These are phyloP conservation scores for Archaeoteleia sp. DNA, from an alignment of 2,888 invertebrate species.

Conservation along the genomic window DNA sequence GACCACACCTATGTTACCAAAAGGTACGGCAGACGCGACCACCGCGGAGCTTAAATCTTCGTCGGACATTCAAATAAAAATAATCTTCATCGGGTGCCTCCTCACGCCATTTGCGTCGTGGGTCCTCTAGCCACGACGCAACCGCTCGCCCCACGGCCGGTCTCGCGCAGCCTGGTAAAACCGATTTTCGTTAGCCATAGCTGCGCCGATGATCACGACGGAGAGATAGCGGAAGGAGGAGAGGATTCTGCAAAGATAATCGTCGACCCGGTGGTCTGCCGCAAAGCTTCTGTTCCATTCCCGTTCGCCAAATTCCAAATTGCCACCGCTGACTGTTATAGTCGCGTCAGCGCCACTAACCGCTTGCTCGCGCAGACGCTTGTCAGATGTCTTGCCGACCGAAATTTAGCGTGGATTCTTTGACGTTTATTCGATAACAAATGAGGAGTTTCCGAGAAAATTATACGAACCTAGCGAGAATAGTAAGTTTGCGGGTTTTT, in stretches of 20 bases:
- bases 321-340: conserved; percentile 68
- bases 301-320: conserved; percentile 59
- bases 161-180: conserved; percentile 19
- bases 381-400: too few species aligned
- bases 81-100: conserved; percentile 53
- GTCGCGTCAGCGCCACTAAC: conserved; percentile 62
- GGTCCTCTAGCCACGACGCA: conserved; percentile 6
- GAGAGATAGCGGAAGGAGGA: conserved; percentile 50
- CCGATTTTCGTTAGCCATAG: conserved; percentile 40
- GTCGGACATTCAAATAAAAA: conserved; percentile 56
- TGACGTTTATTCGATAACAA: too few species aligned
- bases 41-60: conserved; percentile 59
- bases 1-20: conserved; percentile 71
- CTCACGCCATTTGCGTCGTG: conserved; percentile 38
- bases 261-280: conserved; percentile 62
- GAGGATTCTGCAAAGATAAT: conserved; percentile 57
- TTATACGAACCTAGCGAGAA: too few species aligned
- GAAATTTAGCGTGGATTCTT: too few species aligned
- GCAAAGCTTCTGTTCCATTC: conserved; percentile 51
- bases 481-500: too few species aligned
- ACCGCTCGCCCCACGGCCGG: not conserved
- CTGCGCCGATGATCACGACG: conserved; percentile 40
- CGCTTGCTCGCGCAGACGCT: too few species aligned
- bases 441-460: too few species aligned
- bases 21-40: conserved; percentile 62